Evolutionary conservation across 2,888 invertebrate species (phyloP).

Genomic region (Mythimna impura): DNA sequence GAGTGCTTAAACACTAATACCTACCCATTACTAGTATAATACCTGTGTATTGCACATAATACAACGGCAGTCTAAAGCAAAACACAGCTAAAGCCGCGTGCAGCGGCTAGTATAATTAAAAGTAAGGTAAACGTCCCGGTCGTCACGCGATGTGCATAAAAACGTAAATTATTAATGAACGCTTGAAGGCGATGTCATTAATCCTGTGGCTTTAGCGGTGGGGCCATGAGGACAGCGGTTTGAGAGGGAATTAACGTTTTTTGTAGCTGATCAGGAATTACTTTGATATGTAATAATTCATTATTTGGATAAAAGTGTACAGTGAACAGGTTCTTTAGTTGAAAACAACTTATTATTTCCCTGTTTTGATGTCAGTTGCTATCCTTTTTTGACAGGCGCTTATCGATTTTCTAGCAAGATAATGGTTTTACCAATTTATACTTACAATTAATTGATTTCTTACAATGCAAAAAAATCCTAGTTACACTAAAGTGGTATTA

Average conservation of each 20-base stretch:
- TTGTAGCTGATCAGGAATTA: not conserved
- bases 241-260: not conserved
- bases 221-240: constrained; percentile 48
- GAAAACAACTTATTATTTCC: too few species aligned
- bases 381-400: constrained; percentile 4
- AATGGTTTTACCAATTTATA: too few species aligned
- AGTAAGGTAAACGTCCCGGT: constrained; percentile 61
- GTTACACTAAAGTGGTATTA: not conserved
- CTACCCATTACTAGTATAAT: constrained; percentile 13
- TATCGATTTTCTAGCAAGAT: not conserved
- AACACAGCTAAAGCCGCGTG: constrained; percentile 47
- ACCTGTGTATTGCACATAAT: constrained; percentile 26
- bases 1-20: constrained; percentile 1
- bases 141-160: constrained; percentile 67
- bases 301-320: too few species aligned
- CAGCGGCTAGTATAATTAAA: constrained; percentile 58
- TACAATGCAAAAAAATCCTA: too few species aligned
- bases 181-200: constrained; percentile 72
- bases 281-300: not conserved
- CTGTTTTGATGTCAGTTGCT: constrained; percentile 10
- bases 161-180: constrained; percentile 69
- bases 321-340: too few species aligned
- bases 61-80: constrained; percentile 22
- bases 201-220: constrained; percentile 67
- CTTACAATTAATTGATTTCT: too few species aligned